These are phyloP conservation scores for Paralinhomoeus sp. DNA, from an alignment of 2,888 invertebrate genomes.

Conservation along the genomic window DNA sequence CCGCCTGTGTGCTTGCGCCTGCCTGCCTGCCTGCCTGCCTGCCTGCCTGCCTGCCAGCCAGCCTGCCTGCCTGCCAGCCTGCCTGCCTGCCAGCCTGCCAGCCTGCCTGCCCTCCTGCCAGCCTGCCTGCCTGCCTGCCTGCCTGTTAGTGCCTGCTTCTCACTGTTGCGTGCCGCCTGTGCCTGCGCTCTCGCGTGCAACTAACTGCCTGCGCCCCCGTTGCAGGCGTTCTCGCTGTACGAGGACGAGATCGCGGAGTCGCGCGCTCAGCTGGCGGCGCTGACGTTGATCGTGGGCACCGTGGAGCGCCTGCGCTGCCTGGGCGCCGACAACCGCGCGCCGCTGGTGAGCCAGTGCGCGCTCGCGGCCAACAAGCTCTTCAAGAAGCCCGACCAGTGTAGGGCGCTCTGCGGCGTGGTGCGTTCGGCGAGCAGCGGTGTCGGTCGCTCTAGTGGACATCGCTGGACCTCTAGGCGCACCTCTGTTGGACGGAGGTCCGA, in stretches of 20 bases:
- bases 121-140: too few species aligned
- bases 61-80: too few species aligned
- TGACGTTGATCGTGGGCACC: slow-evolving; percentile 78
- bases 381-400: slow-evolving; percentile 92
- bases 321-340: slow-evolving; percentile 84
- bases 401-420: slow-evolving; percentile 34
- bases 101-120: too few species aligned
- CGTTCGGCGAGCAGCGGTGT: too few species aligned
- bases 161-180: too few species aligned
- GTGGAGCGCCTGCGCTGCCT: slow-evolving; percentile 84
- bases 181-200: too few species aligned
- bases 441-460: too few species aligned
- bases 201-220: not conserved
- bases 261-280: slow-evolving; percentile 81
- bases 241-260: slow-evolving; percentile 96
- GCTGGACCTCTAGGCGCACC: slow-evolving; percentile 58
- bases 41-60: too few species aligned
- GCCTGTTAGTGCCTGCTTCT: slow-evolving; percentile 1
- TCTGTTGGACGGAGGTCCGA: slow-evolving; percentile 98
- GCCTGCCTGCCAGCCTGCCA: too few species aligned
- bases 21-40: too few species aligned
- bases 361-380: slow-evolving; percentile 79
- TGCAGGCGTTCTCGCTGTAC: slow-evolving; percentile 72
- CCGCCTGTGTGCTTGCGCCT: too few species aligned
- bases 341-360: slow-evolving; percentile 80